These are phyloP conservation scores for Ceyx erithaca DNA, from an alignment of 2,797 vertebrate genomes.

Conservation along the genomic window DNA sequence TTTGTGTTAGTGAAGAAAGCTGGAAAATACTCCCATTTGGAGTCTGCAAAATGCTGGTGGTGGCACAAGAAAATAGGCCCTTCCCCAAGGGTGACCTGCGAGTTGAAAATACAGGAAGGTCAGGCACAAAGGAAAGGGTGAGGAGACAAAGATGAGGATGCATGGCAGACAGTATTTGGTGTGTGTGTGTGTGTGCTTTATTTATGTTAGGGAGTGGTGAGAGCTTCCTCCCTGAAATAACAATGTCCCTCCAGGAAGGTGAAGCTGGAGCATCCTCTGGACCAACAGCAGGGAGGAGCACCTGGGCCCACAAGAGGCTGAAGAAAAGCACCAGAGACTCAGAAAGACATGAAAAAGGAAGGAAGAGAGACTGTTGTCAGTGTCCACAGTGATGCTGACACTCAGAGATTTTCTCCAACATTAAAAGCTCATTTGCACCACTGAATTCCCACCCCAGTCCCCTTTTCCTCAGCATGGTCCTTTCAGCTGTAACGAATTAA, in stretches of 20 bases:
- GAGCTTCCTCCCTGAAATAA: not conserved
- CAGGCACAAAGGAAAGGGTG: not conserved
- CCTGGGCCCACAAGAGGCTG: not conserved
- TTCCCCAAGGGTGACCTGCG: not conserved
- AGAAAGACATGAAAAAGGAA: not conserved
- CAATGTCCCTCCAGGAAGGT: not conserved
- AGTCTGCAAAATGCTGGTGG: not conserved
- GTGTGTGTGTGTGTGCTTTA: not conserved
- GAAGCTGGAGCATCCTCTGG: not conserved
- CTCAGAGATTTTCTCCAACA: not conserved
- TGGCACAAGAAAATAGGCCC: not conserved
- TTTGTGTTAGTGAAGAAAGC: not conserved
- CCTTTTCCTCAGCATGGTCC: not conserved
- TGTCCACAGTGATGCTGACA: not conserved
- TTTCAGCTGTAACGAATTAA: not conserved
- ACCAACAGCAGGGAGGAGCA: not conserved
- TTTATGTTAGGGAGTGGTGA: not conserved
- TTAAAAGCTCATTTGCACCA: not conserved
- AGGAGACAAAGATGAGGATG: not conserved
- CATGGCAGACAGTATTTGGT: not conserved
- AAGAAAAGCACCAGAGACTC: not conserved
- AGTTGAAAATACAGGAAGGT: not conserved
- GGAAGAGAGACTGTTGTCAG: not conserved
- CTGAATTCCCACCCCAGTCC: not conserved
- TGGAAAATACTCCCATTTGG: not conserved